Conservation (phyloP, 2,888 invertebrate genomes). For the Rhyacophila evoluta region DNA sequence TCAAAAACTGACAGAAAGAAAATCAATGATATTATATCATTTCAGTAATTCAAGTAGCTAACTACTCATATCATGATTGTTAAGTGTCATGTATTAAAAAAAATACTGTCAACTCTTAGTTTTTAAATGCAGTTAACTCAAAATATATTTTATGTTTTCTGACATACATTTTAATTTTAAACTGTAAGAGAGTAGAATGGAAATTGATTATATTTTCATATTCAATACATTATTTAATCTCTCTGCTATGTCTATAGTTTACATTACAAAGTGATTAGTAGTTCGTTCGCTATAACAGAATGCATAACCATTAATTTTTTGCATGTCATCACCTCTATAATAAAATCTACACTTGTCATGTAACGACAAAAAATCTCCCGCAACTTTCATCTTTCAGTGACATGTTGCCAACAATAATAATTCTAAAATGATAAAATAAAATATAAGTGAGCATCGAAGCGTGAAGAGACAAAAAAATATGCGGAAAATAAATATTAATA, state of each 20-base stretch:
- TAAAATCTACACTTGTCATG: neutral
- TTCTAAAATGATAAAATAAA: conserved; percentile 11
- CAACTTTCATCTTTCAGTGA: neutral
- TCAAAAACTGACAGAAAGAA: too few species aligned
- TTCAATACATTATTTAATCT: too few species aligned
- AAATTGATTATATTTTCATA: too few species aligned
- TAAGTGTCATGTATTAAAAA: too few species aligned
- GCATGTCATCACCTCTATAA: conserved; percentile 12
- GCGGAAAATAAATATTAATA: conserved; percentile 47
- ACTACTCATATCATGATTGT: too few species aligned
- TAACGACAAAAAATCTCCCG: neutral
- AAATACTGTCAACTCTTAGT: too few species aligned
- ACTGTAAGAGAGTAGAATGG: too few species aligned
- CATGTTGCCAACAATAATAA: conserved; percentile 33
- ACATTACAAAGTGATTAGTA: neutral
- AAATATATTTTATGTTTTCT: too few species aligned
- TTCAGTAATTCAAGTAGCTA: too few species aligned
- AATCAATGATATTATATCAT: too few species aligned
- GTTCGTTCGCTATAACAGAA: neutral
- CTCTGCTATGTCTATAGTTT: neutral
- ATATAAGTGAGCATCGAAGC: conserved; percentile 32
- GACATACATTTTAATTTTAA: too few species aligned
- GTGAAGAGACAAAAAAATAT: conserved; percentile 38
- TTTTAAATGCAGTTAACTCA: too few species aligned
- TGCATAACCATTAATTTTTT: neutral